Evolutionary conservation across 1,140 invertebrate genomes (phyloP).

Genomic region (Drosophila carrolli): DNA sequence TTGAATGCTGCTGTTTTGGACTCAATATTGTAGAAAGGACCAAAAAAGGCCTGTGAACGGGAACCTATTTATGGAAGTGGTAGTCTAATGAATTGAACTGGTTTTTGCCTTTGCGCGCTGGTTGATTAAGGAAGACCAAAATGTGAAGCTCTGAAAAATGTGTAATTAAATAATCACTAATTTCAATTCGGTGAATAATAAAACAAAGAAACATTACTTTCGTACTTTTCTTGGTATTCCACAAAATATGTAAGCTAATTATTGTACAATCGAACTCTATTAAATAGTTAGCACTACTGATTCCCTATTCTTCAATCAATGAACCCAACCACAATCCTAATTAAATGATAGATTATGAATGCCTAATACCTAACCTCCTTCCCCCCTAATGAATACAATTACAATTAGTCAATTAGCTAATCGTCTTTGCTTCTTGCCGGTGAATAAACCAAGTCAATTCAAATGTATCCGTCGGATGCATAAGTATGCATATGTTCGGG

Average conservation of each 20-base stretch:
- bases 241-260: background rate
- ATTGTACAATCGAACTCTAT: background rate
- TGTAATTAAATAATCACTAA: background rate
- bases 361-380: constrained; percentile 19
- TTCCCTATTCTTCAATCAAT: too few species aligned
- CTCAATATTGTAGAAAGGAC: background rate
- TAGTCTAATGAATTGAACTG: constrained; percentile 14
- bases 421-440: constrained; percentile 20
- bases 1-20: constrained; percentile 5
- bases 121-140: background rate
- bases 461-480: constrained; percentile 31
- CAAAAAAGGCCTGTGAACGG: background rate
- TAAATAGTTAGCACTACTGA: background rate
- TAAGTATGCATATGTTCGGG: constrained; percentile 21
- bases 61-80: background rate
- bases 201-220: too few species aligned
- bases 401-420: constrained; percentile 48
- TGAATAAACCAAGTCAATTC: constrained; percentile 13
- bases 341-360: constrained; percentile 52
- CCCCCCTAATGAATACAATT: constrained; percentile 37
- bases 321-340: constrained; percentile 4
- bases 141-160: background rate
- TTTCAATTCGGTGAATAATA: too few species aligned
- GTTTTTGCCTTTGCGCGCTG: background rate
- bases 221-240: too few species aligned